Conservation (phyloP, 2,113 vertebrate genomes). For the Elgaria multicarinata region DNA sequence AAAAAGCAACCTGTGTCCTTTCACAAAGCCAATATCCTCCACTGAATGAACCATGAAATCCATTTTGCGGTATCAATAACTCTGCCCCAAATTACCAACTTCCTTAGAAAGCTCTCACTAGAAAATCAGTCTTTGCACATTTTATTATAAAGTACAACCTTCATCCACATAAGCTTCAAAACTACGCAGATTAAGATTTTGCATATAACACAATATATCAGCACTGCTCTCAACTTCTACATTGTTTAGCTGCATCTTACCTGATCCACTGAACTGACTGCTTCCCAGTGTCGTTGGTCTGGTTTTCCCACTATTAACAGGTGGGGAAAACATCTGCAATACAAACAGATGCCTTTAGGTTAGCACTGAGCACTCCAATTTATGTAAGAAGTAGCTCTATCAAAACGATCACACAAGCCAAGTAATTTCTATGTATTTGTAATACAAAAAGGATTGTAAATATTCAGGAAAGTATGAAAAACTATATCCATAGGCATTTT, state of each 20-base stretch:
- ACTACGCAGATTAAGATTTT: background rate
- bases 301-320: slow-evolving; percentile 95
- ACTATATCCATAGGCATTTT: background rate
- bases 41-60: background rate
- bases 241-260: slow-evolving; percentile 78
- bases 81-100: background rate
- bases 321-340: slow-evolving; percentile 99
- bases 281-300: slow-evolving; percentile 96
- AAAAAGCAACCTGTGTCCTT: background rate
- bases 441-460: slow-evolving; percentile 33
- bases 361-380: slow-evolving; percentile 45
- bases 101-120: background rate
- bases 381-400: background rate
- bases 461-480: slow-evolving; percentile 10
- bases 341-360: slow-evolving; percentile 28
- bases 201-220: background rate
- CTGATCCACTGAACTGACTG: slow-evolving; percentile 97
- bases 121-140: background rate
- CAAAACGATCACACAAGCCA: slow-evolving; percentile 30
- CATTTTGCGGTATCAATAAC: background rate
- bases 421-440: slow-evolving; percentile 25
- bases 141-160: no score
- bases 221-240: background rate
- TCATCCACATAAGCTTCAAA: background rate
- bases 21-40: background rate